Base-by-base conservation (phyloP, 2,888 invertebrate genomes). In the Nomada hirtipes region DNA sequence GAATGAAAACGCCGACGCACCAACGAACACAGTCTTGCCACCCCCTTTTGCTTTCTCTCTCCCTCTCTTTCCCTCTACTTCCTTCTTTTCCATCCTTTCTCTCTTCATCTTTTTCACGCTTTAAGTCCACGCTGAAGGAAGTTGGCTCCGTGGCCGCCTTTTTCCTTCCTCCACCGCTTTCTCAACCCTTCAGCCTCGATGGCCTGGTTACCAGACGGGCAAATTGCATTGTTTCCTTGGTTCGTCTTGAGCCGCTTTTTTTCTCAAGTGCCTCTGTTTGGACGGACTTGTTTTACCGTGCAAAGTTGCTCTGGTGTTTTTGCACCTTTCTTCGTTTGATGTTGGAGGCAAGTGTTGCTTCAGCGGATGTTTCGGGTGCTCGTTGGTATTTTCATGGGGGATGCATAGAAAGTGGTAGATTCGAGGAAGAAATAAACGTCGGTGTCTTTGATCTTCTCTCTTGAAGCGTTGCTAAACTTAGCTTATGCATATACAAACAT, bases 1-100 rank as follows among this genome's bases (percentile, higher is more conserved):
- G 93, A 93, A 93, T 93, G 93, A 93, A 93, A 93, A 92, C 90
- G 89, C 89, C 90, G 87, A 80, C 72, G 83, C 76, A 61, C 72
- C 73, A 65, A 64, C 18, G 76, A 61, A 52, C 63, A 50, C 50
- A 60, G 55, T 59, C 20, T 29, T 52, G 15, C 52, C 26, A 18
- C 26, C 7, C 26, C 20, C 47, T 47, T 47, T 50, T 2, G 18
- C n/a, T 26, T 47, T 0, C 26, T 18, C 10, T 3, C 50, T 18
- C 23, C 59, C 55, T 68, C 70, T 64, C 47, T 60, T 36, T 36
- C 36, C 7, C 7, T 7, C 7, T 36, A 7, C 4, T 36, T 36
- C 1, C 36, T 7, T 7, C 36, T 36, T 36, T 36, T 7, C 7
- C 36, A 7, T 36, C 7, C 60, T 29, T 65, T 55, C 71, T 63